Evolutionary conservation across 2,888 invertebrate genomes (phyloP), one percentile per base, ranked within the genome.

Genomic region (Protonemura montana): DNA sequence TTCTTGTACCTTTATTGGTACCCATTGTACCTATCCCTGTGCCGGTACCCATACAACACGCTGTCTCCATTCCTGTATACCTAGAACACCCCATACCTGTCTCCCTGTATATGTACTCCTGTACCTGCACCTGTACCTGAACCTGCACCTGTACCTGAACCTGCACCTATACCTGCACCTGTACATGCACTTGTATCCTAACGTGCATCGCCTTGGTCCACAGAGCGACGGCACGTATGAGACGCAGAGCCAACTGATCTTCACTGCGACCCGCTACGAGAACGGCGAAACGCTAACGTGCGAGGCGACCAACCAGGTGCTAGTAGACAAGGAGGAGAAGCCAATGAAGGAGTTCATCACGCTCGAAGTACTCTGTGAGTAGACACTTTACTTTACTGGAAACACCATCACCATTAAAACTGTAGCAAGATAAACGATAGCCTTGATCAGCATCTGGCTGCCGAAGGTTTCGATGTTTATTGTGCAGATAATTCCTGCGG

Each of bases 351-450:
- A 95, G 42, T 94, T 94, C 10, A 92, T 94, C 78, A 94, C 94
- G 81, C 92, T 98, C 87, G 96, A 97, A 92, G 97, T 98, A 87
- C 94, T 96, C 92, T 98, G 98, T 98, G 94, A 95, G 97, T 95
- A 90, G 87, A 87, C n/a, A n/a, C 10, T n/a, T 10, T 10, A 35
- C 35, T 3, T n/a, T n/a, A n/a, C n/a, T n/a, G n/a, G n/a, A n/a
- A n/a, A n/a, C n/a, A n/a, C n/a, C n/a, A n/a, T n/a, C n/a, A n/a
- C n/a, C n/a, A n/a, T n/a, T n/a, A n/a, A n/a, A n/a, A n/a, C n/a
- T n/a, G n/a, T n/a, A n/a, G n/a, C n/a, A n/a, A n/a, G n/a, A n/a
- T n/a, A n/a, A n/a, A n/a, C n/a, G n/a, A n/a, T n/a, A n/a, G n/a
- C n/a, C n/a, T n/a, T n/a, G n/a, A n/a, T n/a, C n/a, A n/a, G n/a